Evolutionary conservation across 2,113 vertebrate genomes (phyloP), one percentile per base, ranked within the genome.

Genomic region (Fulmarus glacialis): DNA sequence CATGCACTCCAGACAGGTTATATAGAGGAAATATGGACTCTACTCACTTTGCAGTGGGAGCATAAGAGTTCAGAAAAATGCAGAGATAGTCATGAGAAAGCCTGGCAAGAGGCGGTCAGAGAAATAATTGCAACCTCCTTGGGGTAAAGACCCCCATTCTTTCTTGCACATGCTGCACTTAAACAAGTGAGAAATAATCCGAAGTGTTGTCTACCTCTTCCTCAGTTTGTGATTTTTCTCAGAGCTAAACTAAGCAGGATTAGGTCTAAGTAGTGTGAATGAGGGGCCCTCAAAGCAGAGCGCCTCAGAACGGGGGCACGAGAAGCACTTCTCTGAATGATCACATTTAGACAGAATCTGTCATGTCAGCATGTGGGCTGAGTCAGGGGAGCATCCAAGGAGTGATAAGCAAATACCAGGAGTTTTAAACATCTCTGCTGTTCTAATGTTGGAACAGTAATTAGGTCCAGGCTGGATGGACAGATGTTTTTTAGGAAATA

Each of bases 341-440:
- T 12, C 0, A 0, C 18, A 3, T 89, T 79, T 75, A 40, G 32
- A 43, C 20, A 59, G 59, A 83, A 66, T 16, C 36, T 12, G 3
- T 59, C n/a, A 11, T 14, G 43, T 86, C 71, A 82, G 29, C n/a
- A 4, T 6, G n/a, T 43, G 38, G 42, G 70, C 59, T 74, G 68
- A 23, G 30, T n/a, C 56, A 62, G 47, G 21, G 43, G 12, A 87
- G 58, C 47, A 55, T 67, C 42, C 32, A 42, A 48, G 15, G 53
- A 64, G 40, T 6, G 7, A 11, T 18, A n/a, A 73, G 16, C 63
- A 75, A 48, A 52, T 83, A 30, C 1, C 15, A 15, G 26, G 13
- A 59, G 36, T 10, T 32, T 59, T 79, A 15, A 80, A 86, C 36
- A 29, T 50, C 32, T 52, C 47, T 55, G 26, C 30, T 72, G 4